Evolutionary conservation across 1,140 invertebrate species (phyloP), one percentile per base, ranked within the genome.

Genomic region (Schlechtendalia chinensis): DNA sequence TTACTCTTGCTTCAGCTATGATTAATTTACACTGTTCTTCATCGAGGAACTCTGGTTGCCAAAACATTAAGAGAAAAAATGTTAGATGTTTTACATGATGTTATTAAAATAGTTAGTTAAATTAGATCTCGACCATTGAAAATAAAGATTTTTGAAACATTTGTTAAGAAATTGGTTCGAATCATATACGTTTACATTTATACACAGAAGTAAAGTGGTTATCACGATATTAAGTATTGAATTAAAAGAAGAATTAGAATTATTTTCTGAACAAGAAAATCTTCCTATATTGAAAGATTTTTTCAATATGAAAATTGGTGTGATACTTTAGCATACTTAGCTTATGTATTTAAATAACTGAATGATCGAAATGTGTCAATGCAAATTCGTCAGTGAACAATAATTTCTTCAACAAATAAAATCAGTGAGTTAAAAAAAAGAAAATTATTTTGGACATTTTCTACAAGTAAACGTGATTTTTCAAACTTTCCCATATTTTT

Each of bases 181-280:
- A n/a, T n/a, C n/a, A n/a, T n/a, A n/a, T n/a, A n/a, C n/a, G n/a
- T n/a, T n/a, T n/a, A n/a, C 56, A 24, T 11, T 22, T 59, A 59
- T 22, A 59, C 56, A 59, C 22, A 59, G 56, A 59, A 59, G 22
- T 27, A 59, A 59, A 22, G 22, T 59, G 56, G 56, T 11, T 59
- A 59, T 59, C 56, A 22, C 11, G 56, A 59, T 12, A 12, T 59
- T 22, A 59, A 59, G 56, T 59, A 22, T 58, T 58, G 56, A 58
- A 58, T 58, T 58, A n/a, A 58, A 58, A 58, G n/a, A 58, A 58
- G 56, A 59, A 14, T 59, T 59, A 59, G n/a, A 59, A 24, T 22
- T 27, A 59, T 59, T 59, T 59, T 59, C n/a, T 59, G n/a, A 59
- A 59, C 22, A 59, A 24, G 56, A 59, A 59, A 59, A 59, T 59